These are phyloP conservation scores for Drosophila pseudotalamancana DNA, from an alignment of 2,888 invertebrate genomes.

Conservation along the genomic window DNA sequence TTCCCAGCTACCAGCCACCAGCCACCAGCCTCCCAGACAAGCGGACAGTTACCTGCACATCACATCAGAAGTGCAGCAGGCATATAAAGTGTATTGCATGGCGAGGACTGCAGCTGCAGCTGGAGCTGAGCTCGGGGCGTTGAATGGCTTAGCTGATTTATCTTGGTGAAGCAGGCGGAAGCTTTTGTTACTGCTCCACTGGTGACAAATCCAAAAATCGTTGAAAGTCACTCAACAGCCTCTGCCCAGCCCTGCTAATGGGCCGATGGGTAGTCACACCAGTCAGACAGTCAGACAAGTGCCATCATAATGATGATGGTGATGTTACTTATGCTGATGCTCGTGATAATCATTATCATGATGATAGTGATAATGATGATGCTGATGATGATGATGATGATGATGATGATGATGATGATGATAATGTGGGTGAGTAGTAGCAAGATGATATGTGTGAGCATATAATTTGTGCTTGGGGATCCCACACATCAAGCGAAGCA, in stretches of 20 bases:
- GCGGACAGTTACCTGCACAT: conserved; percentile 27
- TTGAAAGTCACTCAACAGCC: conserved; percentile 78
- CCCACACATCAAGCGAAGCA: not conserved
- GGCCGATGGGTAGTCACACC: too few relatives aligned
- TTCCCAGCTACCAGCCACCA: not conserved
- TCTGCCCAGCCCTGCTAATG: conserved; percentile 9
- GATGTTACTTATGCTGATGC: too few relatives aligned
- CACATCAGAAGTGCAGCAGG: conserved; percentile 34
- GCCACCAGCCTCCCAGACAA: not conserved
- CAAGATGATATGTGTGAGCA: conserved; percentile 1
- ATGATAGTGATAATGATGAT: not conserved
- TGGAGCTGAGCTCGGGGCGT: conserved; percentile 9
- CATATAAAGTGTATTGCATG: conserved; percentile 25
- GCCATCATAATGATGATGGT: too few relatives aligned
- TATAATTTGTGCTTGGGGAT: not conserved
- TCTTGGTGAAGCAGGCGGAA: conserved; percentile 61
- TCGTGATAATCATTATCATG: too few relatives aligned
- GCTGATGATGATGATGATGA: not conserved
- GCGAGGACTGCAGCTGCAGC: not conserved
- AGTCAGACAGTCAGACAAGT: too few relatives aligned
- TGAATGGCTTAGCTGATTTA: conserved; percentile 48
- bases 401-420: not conserved
- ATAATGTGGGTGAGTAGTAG: not conserved
- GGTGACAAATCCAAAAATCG: conserved; percentile 69
- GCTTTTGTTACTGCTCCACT: conserved; percentile 68